These are phyloP conservation scores for Cryptomyrus ogoouensis DNA, from an alignment of 2,113 vertebrate genomes.

Conservation along the genomic window DNA sequence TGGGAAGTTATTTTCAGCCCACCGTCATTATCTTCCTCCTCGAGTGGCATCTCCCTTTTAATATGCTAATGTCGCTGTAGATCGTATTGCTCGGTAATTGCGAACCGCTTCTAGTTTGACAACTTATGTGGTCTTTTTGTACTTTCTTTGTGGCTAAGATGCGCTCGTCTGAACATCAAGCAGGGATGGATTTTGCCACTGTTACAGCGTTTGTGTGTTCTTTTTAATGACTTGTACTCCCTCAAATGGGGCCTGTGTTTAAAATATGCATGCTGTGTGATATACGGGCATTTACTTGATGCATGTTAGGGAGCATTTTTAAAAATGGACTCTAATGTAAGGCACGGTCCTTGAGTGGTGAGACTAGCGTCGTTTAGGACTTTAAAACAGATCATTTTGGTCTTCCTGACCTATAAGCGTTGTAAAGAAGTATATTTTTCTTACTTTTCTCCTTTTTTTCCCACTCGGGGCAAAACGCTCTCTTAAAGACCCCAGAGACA, in stretches of 20 bases:
- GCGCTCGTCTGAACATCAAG: slow-evolving; percentile 9
- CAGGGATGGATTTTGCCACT: neutral
- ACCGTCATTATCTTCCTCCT: slow-evolving; percentile 57
- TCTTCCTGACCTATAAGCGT: slow-evolving; percentile 2
- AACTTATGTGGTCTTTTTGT: slow-evolving; percentile 39
- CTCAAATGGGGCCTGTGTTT: neutral
- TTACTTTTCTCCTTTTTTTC: neutral
- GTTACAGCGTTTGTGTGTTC: slow-evolving; percentile 12
- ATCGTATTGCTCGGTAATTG: slow-evolving; percentile 60
- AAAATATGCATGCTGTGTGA: neutral
- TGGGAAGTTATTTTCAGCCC: slow-evolving; percentile 53
- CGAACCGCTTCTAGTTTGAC: slow-evolving; percentile 56
- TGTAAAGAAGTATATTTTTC: slow-evolving; percentile 8
- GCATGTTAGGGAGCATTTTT: neutral
- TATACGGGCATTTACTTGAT: neutral
- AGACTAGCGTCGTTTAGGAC: neutral
- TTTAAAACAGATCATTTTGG: slow-evolving; percentile 14
- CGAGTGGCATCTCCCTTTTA: slow-evolving; percentile 56
- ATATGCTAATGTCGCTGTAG: slow-evolving; percentile 56
- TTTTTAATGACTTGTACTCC: slow-evolving; percentile 11
- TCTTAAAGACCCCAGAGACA: slow-evolving; percentile 5
- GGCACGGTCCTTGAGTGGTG: neutral
- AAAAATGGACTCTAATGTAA: neutral
- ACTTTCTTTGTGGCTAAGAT: neutral
- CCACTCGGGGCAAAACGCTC: neutral